A percentile compares a stretch with the other conserved stretches of the same genome.
phyloP scores from a whole-genome alignment of 1,140 invertebrate species.

The Contarinia nasturtii region DNA sequence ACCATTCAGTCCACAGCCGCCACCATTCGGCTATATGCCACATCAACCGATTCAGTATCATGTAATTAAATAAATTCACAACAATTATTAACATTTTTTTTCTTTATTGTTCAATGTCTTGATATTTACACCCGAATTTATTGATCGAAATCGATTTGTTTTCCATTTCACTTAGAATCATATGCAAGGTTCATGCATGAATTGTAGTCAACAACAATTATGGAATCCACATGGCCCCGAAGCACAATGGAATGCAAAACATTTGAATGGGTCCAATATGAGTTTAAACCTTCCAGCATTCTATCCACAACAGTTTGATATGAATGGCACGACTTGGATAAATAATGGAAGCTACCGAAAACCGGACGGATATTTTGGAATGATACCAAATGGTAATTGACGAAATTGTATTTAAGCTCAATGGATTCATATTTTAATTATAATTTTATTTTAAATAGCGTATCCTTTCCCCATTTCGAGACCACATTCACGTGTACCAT shows the following conservation, averaged over 20 bases:
- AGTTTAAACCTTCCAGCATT: conserved; percentile 35
- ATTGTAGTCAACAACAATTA: conserved; percentile 28
- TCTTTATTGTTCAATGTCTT: too few relatives aligned
- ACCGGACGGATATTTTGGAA: conserved; percentile 16
- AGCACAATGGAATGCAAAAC: conserved; percentile 20
- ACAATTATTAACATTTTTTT: too few relatives aligned
- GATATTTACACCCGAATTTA: conserved; percentile 39
- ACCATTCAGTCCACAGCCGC: not conserved
- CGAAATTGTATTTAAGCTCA: conserved; percentile 7
- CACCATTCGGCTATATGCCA: not conserved
- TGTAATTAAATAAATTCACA: not conserved
- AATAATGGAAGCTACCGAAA: conserved; percentile 16
- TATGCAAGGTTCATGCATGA: conserved; percentile 23
- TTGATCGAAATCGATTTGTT: conserved; percentile 33
- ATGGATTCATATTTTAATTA: not conserved
- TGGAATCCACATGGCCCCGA: conserved; percentile 12
- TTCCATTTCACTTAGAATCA: too few relatives aligned
- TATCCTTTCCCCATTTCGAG: conserved; percentile 19
- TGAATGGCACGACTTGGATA: conserved; percentile 24
- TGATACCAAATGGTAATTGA: conserved; percentile 19
- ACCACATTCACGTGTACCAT: conserved; percentile 29
- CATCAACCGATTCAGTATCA: not conserved
- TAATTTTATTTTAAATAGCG: conserved; percentile 9
- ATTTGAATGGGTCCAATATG: conserved; percentile 41
- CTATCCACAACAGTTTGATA: conserved; percentile 26